Evolutionary conservation across 2,888 invertebrate genomes (phyloP), one percentile per base, ranked within the genome.

Genomic region (Drosophila incognita): DNA sequence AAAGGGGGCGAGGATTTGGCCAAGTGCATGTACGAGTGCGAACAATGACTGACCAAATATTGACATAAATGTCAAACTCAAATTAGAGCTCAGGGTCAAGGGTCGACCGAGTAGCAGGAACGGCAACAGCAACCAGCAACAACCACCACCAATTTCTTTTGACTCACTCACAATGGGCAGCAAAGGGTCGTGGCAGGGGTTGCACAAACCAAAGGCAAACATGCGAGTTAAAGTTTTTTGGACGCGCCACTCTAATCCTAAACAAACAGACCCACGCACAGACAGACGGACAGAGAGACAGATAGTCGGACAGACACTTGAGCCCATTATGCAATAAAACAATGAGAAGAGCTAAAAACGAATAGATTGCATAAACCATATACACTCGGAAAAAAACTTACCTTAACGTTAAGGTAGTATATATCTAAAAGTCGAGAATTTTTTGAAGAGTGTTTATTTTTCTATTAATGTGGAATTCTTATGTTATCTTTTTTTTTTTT

Each of bases 1-100:
- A 27, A 18, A 18, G 36, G 31, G 36, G 13, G 24, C 18, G 31
- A 65, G 49, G 48, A 40, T 27, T 49, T 52, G 62, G 53, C 57
- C 59, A 81, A 73, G 60, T 73, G 73, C 67, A 66, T 38, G 71
- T 64, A 67, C 53, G 61, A 80, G 82, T 76, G 79, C 76, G 86
- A 83, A 87, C 88, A 90, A 90, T 90, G 87, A 90, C 84, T 90
- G 89, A 81, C 90, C 89, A 90, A 90, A 90, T 90, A 90, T 90
- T 90, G 89, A 90, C 90, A 90, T 90, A 88, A 90, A 84, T 90
- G 89, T 90, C 89, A 90, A 90, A 88, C 89, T 90, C 84, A 84
- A 89, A 89, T 90, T 89, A 90, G 89, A 82, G 84, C 87, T 87
- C 86, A 88, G 90, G 90, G 90, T 89, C 90, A 90, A 90, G 89